Percentiles rank a stretch among this genome's conserved stretches.
phyloP scores from a whole-genome alignment of 2,797 vertebrate genomes.

The Falco concolor region DNA sequence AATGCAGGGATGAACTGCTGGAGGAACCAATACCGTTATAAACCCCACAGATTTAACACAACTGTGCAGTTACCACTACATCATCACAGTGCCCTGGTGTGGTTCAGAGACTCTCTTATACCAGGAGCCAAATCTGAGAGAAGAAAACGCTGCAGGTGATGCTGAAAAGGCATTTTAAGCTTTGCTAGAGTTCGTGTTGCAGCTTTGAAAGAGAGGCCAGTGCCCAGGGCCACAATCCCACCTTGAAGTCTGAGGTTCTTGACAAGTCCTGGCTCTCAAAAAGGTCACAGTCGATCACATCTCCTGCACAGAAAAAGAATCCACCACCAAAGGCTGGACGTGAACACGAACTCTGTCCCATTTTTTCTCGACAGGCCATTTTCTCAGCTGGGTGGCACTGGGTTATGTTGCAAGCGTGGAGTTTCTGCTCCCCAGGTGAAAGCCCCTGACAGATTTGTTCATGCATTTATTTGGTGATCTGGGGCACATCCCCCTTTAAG shows the following conservation, averaged over 20 bases:
- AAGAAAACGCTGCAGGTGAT: background rate
- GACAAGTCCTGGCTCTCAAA: background rate
- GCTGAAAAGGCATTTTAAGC: background rate
- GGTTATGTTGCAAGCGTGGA: background rate
- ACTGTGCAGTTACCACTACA: background rate
- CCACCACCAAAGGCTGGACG: background rate
- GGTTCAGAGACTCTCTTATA: background rate
- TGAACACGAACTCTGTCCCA: background rate
- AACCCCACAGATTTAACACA: background rate
- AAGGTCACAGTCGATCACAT: background rate
- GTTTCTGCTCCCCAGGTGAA: background rate
- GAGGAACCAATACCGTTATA: background rate
- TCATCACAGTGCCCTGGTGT: background rate
- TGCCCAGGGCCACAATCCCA: fast-evolving
- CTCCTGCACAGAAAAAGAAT: background rate
- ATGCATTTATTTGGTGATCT: background rate
- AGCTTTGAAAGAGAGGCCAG: background rate
- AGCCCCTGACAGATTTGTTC: background rate
- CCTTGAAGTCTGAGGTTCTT: background rate
- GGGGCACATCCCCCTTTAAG: background rate
- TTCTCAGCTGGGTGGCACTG: background rate
- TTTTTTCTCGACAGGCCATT: background rate
- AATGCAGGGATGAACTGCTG: background rate
- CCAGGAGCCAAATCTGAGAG: background rate
- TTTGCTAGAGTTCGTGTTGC: background rate